A percentile compares a stretch with the other conserved stretches of the same genome.
Evolutionary conservation across 2,113 vertebrate species (phyloP).

Genomic region (Clarias magur): DNA sequence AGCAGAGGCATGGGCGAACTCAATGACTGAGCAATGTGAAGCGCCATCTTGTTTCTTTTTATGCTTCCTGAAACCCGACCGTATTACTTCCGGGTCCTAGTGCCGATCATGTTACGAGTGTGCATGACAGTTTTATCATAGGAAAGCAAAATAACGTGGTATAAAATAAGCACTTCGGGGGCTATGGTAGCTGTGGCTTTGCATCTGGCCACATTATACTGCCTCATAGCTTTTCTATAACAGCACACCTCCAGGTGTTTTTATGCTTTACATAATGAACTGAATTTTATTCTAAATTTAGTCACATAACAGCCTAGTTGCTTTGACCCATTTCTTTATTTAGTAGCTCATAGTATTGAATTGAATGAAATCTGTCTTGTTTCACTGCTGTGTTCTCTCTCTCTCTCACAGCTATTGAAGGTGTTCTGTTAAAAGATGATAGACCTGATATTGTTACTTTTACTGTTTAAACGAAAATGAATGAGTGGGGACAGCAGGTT

Average conservation of each 20-base stretch:
- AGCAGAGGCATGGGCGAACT: too few species aligned
- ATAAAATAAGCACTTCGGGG: neutral
- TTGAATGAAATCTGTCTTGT: neutral
- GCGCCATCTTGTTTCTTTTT: too few species aligned
- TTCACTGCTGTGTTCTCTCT: neutral
- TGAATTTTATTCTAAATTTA: neutral
- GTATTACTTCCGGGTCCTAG: too few species aligned
- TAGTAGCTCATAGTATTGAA: neutral
- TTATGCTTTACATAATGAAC: neutral
- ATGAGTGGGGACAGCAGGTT: slow-evolving; percentile 32
- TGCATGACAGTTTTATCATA: too few species aligned
- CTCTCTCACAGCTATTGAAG: neutral
- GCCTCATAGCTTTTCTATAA: neutral
- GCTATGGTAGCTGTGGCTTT: neutral
- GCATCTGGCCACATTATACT: neutral
- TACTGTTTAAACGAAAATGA: slow-evolving; percentile 49
- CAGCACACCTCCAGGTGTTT: neutral
- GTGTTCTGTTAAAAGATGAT: slow-evolving; percentile 7
- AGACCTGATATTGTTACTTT: neutral
- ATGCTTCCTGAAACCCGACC: too few species aligned
- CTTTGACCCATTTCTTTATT: neutral
- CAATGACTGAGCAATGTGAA: too few species aligned
- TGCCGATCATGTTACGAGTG: too few species aligned
- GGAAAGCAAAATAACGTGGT: neutral
- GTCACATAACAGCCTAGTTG: neutral